Base-by-base conservation (phyloP, 23 tunicate genomes). In the Trididemnum miniatum region DNA sequence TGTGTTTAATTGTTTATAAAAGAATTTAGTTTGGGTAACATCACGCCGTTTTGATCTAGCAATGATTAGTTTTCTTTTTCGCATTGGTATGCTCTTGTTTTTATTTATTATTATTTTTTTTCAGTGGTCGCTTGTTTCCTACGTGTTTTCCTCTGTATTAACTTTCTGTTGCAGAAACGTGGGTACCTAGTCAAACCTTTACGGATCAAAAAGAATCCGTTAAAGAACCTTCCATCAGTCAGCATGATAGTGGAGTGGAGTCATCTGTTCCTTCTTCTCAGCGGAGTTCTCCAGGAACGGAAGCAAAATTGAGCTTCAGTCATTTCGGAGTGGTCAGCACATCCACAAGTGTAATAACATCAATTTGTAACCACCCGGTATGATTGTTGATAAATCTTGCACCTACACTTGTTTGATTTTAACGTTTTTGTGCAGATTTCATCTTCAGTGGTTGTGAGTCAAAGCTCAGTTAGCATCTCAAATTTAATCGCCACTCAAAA, bases 181-280 rank as follows among this genome's bases (percentile, higher is more conserved):
- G 95, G 95, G 82, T 71, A 12, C 85, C 95, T 20, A 59, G n/a
- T 34, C 72, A 82, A 25, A 20, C 7, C 26, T 22, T 67, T 28
- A 80, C 31, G 54, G 76, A 87, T 26, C 31, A 1, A 32, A 65
- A 65, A 22, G 40, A 52, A 25, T 23, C 36, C 36, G 38, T 24
- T 20, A 60, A 33, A 18, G 88, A 84, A 20, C 44, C 91, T 34
- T 81, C 60, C 20, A 66, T 88, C 32, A 82, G 82, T 65, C 93
- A 83, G 36, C 89, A 88, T 35, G 98, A 93, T 65, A 93, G 98
- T 57, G 98, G 98, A 15, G 98, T 93, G 1, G 98, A 93, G 62
- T 88, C 98, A 38, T 93, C 98, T 18, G 90, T 93, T 20, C 93
- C 94, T 1, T 93, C 98, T 24, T 93, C 98, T 2, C 98, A 93